Evolutionary conservation across 2,888 invertebrate genomes (phyloP), one percentile per base, ranked within the genome.

Genomic region (Drosophila cyrtoloma): DNA sequence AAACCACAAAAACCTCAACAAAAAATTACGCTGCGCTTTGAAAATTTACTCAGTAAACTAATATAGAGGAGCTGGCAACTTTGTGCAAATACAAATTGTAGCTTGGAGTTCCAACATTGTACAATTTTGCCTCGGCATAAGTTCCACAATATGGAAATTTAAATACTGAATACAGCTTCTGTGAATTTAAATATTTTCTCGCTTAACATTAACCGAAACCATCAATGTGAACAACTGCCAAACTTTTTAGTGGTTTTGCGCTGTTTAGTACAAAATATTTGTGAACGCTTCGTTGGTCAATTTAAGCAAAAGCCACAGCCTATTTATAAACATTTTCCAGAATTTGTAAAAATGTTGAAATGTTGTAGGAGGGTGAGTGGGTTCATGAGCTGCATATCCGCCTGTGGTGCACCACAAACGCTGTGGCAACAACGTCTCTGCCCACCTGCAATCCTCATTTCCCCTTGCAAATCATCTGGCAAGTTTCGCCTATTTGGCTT

Each of bases 251-350:
- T 75, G 85, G 88, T 79, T 84, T 87, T 67, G 33, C 55, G 44
- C 58, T 51, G 22, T 39, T 58, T 61, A 60, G 47, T 60, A 50
- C 39, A 77, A 64, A 75, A 69, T 75, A 69, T 62, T 65, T 61
- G 30, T 50, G 60, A 72, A 59, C 56, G 50, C 33, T 32, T 55
- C 81, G 71, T 44, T 75, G 72, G 67, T 79, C 73, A 87, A 87
- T 89, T 85, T 82, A 77, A 85, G 71, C 52, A 55, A 70, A 33
- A 62, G 73, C 90, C 85, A 39, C 90, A 89, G 77, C 68, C 75
- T 71, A 87, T 85, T 85, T 89, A 85, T 89, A 89, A 87, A 82
- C 84, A 87, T 87, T 87, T 79, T 77, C 59, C 83, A 61, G 66
- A 72, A 63, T 32, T 57, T 30, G 35, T 53, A 53, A 33, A 52